These are phyloP conservation scores for Belgica antarctica DNA, from an alignment of 2,888 invertebrate species.

Conservation along the genomic window DNA sequence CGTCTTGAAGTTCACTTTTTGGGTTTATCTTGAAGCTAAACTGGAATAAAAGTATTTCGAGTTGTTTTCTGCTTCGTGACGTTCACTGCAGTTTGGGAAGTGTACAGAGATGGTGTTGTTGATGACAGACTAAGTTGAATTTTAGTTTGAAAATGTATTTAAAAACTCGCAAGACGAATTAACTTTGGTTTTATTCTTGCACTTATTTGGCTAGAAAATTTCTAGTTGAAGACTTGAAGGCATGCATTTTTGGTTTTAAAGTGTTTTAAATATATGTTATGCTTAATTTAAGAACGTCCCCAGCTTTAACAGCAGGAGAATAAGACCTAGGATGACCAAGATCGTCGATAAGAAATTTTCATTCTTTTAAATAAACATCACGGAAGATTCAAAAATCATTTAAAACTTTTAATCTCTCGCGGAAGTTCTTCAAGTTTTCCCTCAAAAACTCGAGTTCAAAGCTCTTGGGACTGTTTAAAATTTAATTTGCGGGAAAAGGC, in stretches of 20 bases:
- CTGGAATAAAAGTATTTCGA: background rate
- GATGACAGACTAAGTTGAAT: no score
- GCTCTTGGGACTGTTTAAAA: constrained; percentile 17
- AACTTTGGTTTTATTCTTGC: no score
- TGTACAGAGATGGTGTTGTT: no score
- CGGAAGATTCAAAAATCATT: background rate
- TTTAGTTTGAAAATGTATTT: no score
- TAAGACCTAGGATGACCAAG: constrained; percentile 13
- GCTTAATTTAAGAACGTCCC: no score
- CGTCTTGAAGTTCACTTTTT: constrained; percentile 3
- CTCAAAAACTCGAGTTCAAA: background rate
- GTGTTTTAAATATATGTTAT: no score
- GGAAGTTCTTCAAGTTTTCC: background rate
- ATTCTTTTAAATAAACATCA: background rate
- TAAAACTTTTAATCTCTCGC: constrained; percentile 24
- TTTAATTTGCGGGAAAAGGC: constrained; percentile 14
- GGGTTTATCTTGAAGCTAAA: background rate
- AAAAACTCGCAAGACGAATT: constrained; percentile 1
- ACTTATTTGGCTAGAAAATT: no score
- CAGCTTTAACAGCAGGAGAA: no score
- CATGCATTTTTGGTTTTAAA: no score
- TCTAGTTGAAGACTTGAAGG: no score
- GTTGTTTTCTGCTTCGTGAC: background rate
- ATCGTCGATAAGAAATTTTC: background rate
- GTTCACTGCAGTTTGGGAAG: constrained; percentile 3